Base-by-base conservation (phyloP, 2,888 invertebrate species). In the Anaspis maculata region DNA sequence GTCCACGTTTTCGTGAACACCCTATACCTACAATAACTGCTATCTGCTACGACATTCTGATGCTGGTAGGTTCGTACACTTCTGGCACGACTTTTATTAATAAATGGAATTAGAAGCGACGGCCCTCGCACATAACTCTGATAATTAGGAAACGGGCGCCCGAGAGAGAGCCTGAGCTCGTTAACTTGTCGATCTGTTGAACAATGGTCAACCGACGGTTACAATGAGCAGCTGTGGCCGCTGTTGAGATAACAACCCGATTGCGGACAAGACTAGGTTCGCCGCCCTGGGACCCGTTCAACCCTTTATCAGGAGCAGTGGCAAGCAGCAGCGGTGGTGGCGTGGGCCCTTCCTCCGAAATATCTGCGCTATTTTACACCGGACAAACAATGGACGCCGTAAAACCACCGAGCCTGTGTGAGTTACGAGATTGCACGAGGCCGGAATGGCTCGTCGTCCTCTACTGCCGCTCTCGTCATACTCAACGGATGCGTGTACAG, bases 161-260 rank as follows among this genome's bases (percentile, higher is more conserved):
- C 34, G 39, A 11, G 29, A 22, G 21, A 15, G 44, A 35, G 41
- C 37, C 45, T 39, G 41, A 48, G 45, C 57, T 59, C 57, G 58
- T 60, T 60, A 59, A 57, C 51, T 58, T 57, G 58, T 57, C 59
- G 57, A 58, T 58, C 52, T 50, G 54, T 46, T 52, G 49, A 58
- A 60, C 60, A 60, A 60, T 57, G 58, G 59, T 56, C 56, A 55
- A 31, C 38, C 34, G 30, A 16, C 27, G 31, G 33, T 9, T 30
- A 23, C 15, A 30, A 35, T 36, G 31, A 36, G 22, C 34, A 34
- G 30, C 30, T 15, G 25, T 21, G 32, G 15, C 19, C 23, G 22
- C 24, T 40, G 47, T 52, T 42, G 53, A 59, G 61, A 62, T 62
- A 62, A 59, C 56, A 51, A 44, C 52, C n/a, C n/a, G n/a, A n/a